These are phyloP conservation scores for Meda fulgida DNA, from an alignment of 2,797 vertebrate species.

Conservation along the genomic window DNA sequence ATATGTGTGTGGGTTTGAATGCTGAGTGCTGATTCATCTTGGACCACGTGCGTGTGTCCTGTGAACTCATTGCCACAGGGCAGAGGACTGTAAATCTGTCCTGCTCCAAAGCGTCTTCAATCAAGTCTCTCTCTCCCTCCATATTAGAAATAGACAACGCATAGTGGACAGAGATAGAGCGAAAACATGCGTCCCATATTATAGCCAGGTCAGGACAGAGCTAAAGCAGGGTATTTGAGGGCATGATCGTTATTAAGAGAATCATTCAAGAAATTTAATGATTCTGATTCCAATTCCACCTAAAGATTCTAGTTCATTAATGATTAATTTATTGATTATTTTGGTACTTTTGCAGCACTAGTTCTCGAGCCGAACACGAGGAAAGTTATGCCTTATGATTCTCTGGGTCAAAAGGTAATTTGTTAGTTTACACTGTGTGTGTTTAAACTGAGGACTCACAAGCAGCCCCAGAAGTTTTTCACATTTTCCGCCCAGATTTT, in stretches of 20 bases:
- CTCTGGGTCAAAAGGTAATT: not conserved
- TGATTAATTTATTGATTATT: not conserved
- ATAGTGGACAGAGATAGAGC: conserved; percentile 1
- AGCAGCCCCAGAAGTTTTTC: not conserved
- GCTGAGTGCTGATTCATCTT: conserved; percentile 38
- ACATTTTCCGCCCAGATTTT: not conserved
- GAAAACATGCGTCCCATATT: not conserved
- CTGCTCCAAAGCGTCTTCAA: conserved; percentile 33
- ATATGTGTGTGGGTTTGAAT: conserved; percentile 9
- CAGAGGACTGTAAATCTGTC: conserved; percentile 58
- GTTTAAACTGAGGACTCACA: not conserved
- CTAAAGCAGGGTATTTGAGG: not conserved
- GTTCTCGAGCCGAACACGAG: not conserved
- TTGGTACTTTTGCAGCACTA: not conserved
- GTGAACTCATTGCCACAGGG: conserved; percentile 44
- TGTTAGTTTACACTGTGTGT: not conserved
- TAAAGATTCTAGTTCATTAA: not conserved
- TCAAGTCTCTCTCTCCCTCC: not conserved
- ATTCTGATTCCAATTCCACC: not conserved
- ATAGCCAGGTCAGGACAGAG: not conserved
- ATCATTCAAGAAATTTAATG: not conserved
- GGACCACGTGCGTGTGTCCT: conserved; percentile 21
- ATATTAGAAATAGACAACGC: conserved; percentile 22
- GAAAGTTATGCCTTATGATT: not conserved
- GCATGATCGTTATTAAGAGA: not conserved